These are phyloP conservation scores for Drosophila peninsularis DNA, from an alignment of 2,888 invertebrate genomes.

Conservation along the genomic window DNA sequence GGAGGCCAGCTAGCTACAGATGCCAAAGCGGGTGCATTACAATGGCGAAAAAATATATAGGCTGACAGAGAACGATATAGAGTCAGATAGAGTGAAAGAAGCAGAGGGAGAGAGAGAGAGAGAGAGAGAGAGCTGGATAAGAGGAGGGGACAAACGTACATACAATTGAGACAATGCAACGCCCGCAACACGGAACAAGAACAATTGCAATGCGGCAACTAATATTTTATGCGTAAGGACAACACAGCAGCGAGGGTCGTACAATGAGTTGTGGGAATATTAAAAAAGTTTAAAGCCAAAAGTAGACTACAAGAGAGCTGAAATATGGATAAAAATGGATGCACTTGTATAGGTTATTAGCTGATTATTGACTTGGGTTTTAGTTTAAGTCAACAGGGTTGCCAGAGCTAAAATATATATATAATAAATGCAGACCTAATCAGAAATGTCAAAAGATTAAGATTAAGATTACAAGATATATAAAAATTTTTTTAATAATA, in stretches of 20 bases:
- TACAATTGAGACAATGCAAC: constrained; percentile 72
- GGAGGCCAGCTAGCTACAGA: constrained; percentile 1
- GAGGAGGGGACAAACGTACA: constrained; percentile 2
- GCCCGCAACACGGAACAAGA: constrained; percentile 68
- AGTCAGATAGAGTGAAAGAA: constrained; percentile 1
- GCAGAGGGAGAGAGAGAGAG: background rate
- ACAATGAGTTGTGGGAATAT: constrained; percentile 9
- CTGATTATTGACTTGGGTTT: background rate
- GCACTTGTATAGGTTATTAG: background rate
- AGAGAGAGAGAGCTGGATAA: constrained; percentile 2
- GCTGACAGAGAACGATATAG: constrained; percentile 47
- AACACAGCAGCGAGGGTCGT: constrained; percentile 47
- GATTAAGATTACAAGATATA: no score
- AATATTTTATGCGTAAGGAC: constrained; percentile 80
- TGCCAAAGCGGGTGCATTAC: constrained; percentile 49
- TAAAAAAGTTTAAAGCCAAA: background rate
- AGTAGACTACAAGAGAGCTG: no score
- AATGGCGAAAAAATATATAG: constrained; percentile 69
- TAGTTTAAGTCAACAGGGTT: background rate
- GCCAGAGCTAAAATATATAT: no score
- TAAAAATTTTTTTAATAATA: no score
- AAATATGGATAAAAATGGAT: background rate
- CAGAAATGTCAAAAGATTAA: no score
- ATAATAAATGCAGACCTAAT: no score
- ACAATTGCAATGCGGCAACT: constrained; percentile 78